Percentiles rank a stretch among this genome's conserved stretches.
Evolutionary conservation across 2,113 vertebrate species (phyloP).

Genomic region (Nothobranchius furzeri): DNA sequence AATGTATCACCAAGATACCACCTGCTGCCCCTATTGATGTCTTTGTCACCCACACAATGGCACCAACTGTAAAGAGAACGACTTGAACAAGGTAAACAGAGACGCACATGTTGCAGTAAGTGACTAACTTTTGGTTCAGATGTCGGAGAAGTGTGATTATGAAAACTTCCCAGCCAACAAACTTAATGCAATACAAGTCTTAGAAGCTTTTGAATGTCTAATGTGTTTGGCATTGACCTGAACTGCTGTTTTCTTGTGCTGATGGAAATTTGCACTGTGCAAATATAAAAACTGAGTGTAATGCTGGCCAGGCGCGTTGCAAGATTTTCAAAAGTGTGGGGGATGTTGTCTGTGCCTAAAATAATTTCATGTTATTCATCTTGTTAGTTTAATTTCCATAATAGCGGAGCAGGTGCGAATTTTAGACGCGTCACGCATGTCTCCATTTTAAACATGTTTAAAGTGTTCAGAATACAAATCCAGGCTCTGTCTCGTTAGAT

Average conservation of each 20-base stretch:
- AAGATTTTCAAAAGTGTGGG: too few relatives aligned
- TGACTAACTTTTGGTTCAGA: background rate
- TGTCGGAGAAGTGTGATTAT: background rate
- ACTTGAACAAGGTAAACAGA: background rate
- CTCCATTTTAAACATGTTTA: too few relatives aligned
- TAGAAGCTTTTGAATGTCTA: slow-evolving; percentile 8
- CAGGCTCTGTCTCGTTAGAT: too few relatives aligned
- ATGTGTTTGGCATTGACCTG: slow-evolving; percentile 27
- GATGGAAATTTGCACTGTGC: slow-evolving; percentile 13
- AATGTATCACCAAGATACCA: slow-evolving; percentile 44
- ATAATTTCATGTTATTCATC: too few relatives aligned
- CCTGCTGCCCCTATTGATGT: slow-evolving; percentile 31
- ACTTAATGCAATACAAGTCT: background rate
- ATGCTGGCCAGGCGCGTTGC: too few relatives aligned
- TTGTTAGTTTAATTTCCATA: too few relatives aligned
- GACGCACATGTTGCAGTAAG: background rate
- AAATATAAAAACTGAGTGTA: background rate
- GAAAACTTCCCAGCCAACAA: background rate
- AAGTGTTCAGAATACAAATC: too few relatives aligned
- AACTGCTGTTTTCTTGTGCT: slow-evolving; percentile 1
- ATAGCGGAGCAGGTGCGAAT: too few relatives aligned
- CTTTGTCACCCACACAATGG: slow-evolving; percentile 33
- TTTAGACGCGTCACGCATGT: too few relatives aligned
- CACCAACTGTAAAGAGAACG: background rate
- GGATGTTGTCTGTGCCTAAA: too few relatives aligned